Base-by-base conservation (phyloP, 1,140 invertebrate genomes). In the Drosophila carrolli region DNA sequence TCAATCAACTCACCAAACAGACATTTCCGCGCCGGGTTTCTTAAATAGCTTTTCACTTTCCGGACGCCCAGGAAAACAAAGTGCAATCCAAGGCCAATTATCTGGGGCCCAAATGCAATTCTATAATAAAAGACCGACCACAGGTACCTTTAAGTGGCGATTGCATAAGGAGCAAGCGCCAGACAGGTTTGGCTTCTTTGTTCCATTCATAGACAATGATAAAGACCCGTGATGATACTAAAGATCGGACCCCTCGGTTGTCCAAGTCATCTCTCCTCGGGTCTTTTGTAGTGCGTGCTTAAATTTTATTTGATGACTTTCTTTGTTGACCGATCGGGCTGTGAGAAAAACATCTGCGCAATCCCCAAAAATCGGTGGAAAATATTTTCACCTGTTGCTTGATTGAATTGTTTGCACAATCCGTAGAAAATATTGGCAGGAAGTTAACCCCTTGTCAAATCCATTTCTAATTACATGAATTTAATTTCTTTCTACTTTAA, bases 11-110 rank as follows among this genome's bases (percentile, higher is more conserved):
- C 67, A 60, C 38, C 27, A 50, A 66, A 71, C 38, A 50, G 37
- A 47, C 66, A 67, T 61, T 82, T 86, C 78, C 82, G 55, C 75
- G 82, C 68, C 67, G 84, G 74, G 62, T 72, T 81, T 73, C 75
- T 65, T 61, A 75, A 75, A 82, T 79, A 79, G 62, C 61, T 83
- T 86, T 86, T 81, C 83, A 88, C 67, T 88, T 86, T 86, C 65
- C 67, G 70, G 55, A 55, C 62, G 57, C 55, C 40, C 40, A 37
- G 19, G 16, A 56, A 40, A 59, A 41, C 65, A 58, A 56, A 54
- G 63, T 70, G 79, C 70, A 83, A 66, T 74, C 51, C 67, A 71
- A 60, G 77, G 67, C 74, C 78, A 53, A 81, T 81, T 81, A 78
- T 70, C 71, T 29, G 60, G 44, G 70, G 32, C 32, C 68, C 58